Evolutionary conservation across 2,113 vertebrate genomes (phyloP), one percentile per base, ranked within the genome.

Genomic region (Neomonachus schauinslandi): DNA sequence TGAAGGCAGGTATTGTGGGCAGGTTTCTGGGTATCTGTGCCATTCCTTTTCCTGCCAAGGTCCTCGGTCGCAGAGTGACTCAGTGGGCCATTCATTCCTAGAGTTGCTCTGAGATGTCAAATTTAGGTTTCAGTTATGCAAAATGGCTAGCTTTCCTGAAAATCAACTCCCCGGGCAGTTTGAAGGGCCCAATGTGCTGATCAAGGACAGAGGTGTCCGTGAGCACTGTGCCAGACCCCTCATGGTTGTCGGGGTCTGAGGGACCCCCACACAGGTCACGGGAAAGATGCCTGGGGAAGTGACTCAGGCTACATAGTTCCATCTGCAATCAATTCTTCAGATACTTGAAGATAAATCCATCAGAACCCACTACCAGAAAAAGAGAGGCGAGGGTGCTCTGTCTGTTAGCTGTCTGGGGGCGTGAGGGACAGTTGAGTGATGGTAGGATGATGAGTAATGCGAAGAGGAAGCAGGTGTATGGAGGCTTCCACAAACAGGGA

Each of bases 1-100:
- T 8, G 28, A 14, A 61, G 2, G 8, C 3, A 0, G 4, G 0
- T 18, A 1, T 2, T 13, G 11, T 51, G 65, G 31, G 18, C 7
- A 8, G 16, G 49, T 33, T 63, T 61, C 14, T 5, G 10, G 26
- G 33, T 2, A 10, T 7, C 9, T 61, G n/a, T 46, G 21, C 7
- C 12, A 4, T 33, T 39, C 26, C 8, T 57, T 67, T 39, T n/a
- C 1, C 12, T 2, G 10, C 26, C 39, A 16, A 67, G 65, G 33
- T 15, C 2, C 39, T 42, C 10, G 18, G 28, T 42, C 4, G 0
- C 53, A 26, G 46, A 5, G 9, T 13, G 71, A 24, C 22, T 71
- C 7, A 9, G 33, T 26, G 28, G 36, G 18, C 26, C 16, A 21
- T 13, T 49, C 19, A 7, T 18, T 74, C 24, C 1, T n/a, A 7